A percentile compares a stretch with the other conserved stretches of the same genome.
Conservation (phyloP, 2,113 vertebrate genomes). For the Hemichromis elongatus region DNA sequence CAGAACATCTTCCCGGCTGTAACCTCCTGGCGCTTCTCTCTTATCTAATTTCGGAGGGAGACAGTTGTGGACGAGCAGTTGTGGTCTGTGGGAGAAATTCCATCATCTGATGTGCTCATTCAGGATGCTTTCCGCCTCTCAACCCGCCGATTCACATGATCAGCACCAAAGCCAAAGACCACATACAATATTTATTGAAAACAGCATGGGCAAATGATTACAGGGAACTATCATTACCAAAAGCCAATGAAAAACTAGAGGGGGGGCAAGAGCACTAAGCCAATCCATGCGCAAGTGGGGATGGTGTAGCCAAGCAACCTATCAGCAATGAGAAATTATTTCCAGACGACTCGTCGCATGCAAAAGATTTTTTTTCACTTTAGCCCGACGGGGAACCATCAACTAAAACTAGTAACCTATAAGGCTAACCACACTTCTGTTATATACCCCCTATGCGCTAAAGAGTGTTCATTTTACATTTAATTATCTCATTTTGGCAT, state of each 20-base stretch:
- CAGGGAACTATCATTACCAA: constrained; percentile 39
- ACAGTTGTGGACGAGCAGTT: constrained; percentile 36
- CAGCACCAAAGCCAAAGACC: constrained; percentile 34
- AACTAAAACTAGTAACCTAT: not conserved
- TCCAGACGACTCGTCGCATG: constrained; percentile 47
- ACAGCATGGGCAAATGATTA: constrained; percentile 60
- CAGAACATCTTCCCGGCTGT: constrained; percentile 85
- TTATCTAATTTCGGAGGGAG: constrained; percentile 43
- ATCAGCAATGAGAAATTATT: constrained; percentile 61
- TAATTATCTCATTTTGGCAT: not conserved
- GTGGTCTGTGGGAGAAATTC: constrained; percentile 42
- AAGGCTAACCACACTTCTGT: not conserved
- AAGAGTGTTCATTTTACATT: not conserved
- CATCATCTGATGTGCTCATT: constrained; percentile 52
- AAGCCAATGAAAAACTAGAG: constrained; percentile 64
- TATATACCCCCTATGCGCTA: not conserved
- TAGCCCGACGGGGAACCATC: not conserved
- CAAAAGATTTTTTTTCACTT: not conserved
- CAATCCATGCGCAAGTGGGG: constrained; percentile 63
- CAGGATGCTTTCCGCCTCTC: constrained; percentile 10
- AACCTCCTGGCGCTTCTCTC: not conserved
- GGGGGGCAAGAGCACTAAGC: constrained; percentile 35
- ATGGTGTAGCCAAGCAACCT: constrained; percentile 54
- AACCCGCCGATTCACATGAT: constrained; percentile 48
- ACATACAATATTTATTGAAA: constrained; percentile 68